These are phyloP conservation scores for Ruditapes philippinarum DNA, from an alignment of 1,140 invertebrate genomes.

Conservation along the genomic window DNA sequence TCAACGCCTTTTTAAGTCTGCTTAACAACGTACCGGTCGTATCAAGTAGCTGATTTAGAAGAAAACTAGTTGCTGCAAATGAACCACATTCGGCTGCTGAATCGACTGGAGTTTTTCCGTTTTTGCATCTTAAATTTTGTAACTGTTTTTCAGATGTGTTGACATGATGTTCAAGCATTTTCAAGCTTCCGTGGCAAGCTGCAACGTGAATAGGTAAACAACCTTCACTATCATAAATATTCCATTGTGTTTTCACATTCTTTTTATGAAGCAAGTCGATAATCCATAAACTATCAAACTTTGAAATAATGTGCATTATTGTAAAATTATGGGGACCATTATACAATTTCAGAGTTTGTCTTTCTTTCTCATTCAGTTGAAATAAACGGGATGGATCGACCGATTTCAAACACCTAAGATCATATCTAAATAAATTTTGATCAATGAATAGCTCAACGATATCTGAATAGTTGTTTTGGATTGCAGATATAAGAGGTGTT, in stretches of 20 bases:
- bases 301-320: neutral
- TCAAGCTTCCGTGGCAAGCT: neutral
- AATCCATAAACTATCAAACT: neutral
- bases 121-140: neutral
- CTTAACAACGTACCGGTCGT: too few species aligned
- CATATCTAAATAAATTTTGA: neutral
- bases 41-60: too few species aligned
- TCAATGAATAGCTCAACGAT: neutral
- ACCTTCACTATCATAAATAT: neutral
- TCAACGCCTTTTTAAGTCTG: neutral
- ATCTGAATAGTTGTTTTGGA: neutral
- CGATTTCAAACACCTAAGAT: neutral
- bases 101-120: neutral
- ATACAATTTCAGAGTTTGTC: neutral
- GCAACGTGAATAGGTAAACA: neutral
- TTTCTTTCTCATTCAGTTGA: neutral
- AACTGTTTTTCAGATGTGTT: neutral
- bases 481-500: neutral
- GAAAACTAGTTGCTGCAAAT: neutral
- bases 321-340: neutral
- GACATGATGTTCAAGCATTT: neutral
- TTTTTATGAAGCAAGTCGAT: neutral
- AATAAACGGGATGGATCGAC: neutral
- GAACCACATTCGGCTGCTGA: neutral
- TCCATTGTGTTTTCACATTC: neutral